Evolutionary conservation across 1,140 invertebrate genomes (phyloP).

Genomic region (honey bee (Apis mellifera)): Amel_HAv3.1 CM009932.2:15124501-15125000

Average conservation of each 20-base stretch:
- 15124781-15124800: conserved; percentile 72
- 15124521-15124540: conserved; percentile 12
- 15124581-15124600: conserved; percentile 53
- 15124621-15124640: conserved; percentile 19
- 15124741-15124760: conserved; percentile 61
- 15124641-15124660: conserved; percentile 45
- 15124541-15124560: background rate
- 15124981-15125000: conserved; percentile 65
- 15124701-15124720: conserved; percentile 37
- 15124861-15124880: no score
- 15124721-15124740: conserved; percentile 46
- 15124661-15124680: conserved; percentile 36
- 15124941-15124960: conserved; percentile 4
- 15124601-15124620: conserved; percentile 55
- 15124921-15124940: conserved; percentile 29
- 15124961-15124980: conserved; percentile 30
- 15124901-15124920: conserved; percentile 53
- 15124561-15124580: background rate
- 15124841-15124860: conserved; percentile 71
- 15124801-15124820: conserved; percentile 76
- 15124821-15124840: conserved; percentile 61
- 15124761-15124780: conserved; percentile 52
- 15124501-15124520: conserved; percentile 1
- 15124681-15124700: conserved; percentile 62
- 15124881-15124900: conserved; percentile 72